Percentiles rank a stretch among this genome's conserved stretches.
phyloP scores from a whole-genome alignment of 2,113 vertebrate species.

The Serilophus lunatus region DNA sequence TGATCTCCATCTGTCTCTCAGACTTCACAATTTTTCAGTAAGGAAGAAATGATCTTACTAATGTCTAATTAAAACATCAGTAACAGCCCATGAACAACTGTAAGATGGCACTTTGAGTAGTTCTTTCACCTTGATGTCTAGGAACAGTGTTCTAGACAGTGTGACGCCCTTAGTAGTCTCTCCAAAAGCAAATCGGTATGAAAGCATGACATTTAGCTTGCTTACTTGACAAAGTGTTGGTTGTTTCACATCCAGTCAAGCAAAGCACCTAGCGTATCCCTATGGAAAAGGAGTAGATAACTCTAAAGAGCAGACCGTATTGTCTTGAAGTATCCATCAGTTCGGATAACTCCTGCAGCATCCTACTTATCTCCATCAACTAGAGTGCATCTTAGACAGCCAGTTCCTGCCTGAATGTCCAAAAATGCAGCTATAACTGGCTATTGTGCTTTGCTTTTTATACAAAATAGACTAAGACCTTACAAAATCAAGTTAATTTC shows the following conservation, averaged over 20 bases:
- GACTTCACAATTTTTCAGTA: neutral
- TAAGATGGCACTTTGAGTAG: neutral
- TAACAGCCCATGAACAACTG: neutral
- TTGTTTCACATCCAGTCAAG: neutral
- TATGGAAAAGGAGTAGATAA: neutral
- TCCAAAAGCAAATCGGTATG: neutral
- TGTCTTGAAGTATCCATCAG: neutral
- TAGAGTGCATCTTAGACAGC: neutral
- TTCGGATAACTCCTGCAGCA: neutral
- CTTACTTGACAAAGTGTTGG: neutral
- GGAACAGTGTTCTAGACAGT: neutral
- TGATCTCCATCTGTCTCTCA: neutral
- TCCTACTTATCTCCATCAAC: neutral
- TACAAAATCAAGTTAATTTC: neutral
- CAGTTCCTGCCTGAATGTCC: neutral
- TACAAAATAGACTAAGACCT: neutral
- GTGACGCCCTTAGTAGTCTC: neutral
- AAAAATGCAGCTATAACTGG: neutral
- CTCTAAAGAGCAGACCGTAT: neutral
- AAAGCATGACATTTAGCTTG: neutral
- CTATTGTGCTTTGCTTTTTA: neutral
- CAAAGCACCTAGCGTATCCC: neutral
- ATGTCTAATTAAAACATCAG: neutral
- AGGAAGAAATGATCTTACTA: neutral
- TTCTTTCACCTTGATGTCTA: neutral